Base-by-base conservation (phyloP, 1,140 invertebrate genomes). In the Condylostylus longicornis region DNA sequence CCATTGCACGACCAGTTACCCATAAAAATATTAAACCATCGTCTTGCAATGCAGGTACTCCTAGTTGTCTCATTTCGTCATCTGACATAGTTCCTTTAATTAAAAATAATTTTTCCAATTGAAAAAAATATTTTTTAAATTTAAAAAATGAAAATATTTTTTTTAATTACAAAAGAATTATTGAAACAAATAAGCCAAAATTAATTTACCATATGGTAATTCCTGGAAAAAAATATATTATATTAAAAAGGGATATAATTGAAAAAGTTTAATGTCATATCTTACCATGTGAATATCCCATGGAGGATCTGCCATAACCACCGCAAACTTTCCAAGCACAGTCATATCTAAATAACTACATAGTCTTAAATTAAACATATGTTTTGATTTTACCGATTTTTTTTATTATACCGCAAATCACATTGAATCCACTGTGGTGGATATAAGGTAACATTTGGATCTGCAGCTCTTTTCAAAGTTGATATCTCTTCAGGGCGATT, bases 1-100 rank as follows among this genome's bases (percentile, higher is more conserved):
- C 93, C 93, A 98, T 98, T 0, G 93, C 93, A 54, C 91, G 74
- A 28, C 93, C 93, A 13, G 93, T 98, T 1, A 98, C 94, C 93
- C 93, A 98, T 1, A 97, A 68, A 62, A 98, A 98, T 35, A 98
- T 84, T 8, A 96, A 71, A 2, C 93, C 93, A 53, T 94, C 88
- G 56, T 96, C 91, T 65, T 97, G 93, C 34, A 97, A 64, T 15
- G 82, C 77, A 6, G 75, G 74, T 37, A 95, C 82, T 18, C 88
- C 87, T 21, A 98, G 63, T 36, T 90, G 86, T 44, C 91, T 73
- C 93, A 98, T 98, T 65, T 98, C 94, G 60, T 96, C 90, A 61
- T 98, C 93, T 0, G 87, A 91, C 87, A 98, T 91, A 2, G 93
- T 98, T n/a, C 42, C 42, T 44, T n/a, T 2, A 21, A 25, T 29